Percentiles rank a stretch among this genome's conserved stretches.
Conservation (phyloP, 2,888 invertebrate genomes). For the Phengaris alcon region DNA sequence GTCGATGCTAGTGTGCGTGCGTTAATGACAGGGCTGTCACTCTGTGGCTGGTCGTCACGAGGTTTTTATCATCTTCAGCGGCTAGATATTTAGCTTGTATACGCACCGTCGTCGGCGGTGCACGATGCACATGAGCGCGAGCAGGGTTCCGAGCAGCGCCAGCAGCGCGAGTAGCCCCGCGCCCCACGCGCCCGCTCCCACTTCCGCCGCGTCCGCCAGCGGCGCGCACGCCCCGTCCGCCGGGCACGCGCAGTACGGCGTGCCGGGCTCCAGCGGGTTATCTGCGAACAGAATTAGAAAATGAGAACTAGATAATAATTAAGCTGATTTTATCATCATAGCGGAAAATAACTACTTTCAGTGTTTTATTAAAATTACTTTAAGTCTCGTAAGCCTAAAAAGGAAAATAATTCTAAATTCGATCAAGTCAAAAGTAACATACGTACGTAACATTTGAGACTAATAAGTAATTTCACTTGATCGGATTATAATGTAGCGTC, state of each 20-base stretch:
- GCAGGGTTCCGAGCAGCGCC: constrained; percentile 49
- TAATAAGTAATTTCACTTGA: too few relatives aligned
- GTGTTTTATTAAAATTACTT: too few relatives aligned
- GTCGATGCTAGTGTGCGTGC: too few relatives aligned
- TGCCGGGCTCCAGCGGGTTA: constrained; percentile 55
- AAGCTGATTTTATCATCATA: too few relatives aligned
- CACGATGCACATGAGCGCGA: constrained; percentile 52
- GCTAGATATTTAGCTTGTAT: too few relatives aligned
- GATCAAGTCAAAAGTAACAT: too few relatives aligned
- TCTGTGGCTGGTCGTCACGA: background rate
- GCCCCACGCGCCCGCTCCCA: constrained; percentile 47
- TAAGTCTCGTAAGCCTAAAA: too few relatives aligned
- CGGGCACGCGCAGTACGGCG: constrained; percentile 60
- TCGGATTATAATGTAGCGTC: too few relatives aligned
- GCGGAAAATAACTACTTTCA: too few relatives aligned
- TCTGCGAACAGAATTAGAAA: constrained; percentile 42
- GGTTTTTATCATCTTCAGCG: background rate
- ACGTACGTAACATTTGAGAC: too few relatives aligned
- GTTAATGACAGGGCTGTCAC: background rate
- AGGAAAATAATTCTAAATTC: too few relatives aligned
- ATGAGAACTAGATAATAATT: too few relatives aligned
- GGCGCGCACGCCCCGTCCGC: constrained; percentile 48
- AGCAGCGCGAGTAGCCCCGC: constrained; percentile 52
- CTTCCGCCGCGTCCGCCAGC: constrained; percentile 34
- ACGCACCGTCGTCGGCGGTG: constrained; percentile 65